A percentile compares a stretch with the other conserved stretches of the same genome.
phyloP scores from a whole-genome alignment of 92 coral and sea anemone genomes.

The Epizoanthus illoricatus region DNA sequence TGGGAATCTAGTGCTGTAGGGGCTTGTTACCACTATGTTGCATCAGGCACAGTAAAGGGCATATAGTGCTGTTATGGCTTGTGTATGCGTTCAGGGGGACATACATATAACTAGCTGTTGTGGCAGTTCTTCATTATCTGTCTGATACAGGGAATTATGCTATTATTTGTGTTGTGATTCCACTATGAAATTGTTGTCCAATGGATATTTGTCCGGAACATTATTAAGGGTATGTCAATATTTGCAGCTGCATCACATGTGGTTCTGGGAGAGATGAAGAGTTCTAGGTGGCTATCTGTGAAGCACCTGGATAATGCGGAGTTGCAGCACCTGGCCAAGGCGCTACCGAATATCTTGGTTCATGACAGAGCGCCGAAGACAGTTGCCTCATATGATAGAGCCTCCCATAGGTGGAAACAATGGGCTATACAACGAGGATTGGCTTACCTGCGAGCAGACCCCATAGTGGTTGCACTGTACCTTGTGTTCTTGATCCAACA shows the following conservation, averaged over 20 bases:
- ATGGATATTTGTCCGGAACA: not conserved
- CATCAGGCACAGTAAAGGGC: not conserved
- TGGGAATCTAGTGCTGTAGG: not conserved
- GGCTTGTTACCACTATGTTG: not conserved
- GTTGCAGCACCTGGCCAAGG: constrained; percentile 44
- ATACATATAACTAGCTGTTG: too few species aligned
- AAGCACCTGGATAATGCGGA: constrained; percentile 39
- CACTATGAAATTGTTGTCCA: not conserved
- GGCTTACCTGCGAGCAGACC: constrained; percentile 46
- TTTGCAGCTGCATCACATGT: constrained; percentile 7
- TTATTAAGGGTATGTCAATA: not conserved
- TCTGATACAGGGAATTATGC: not conserved
- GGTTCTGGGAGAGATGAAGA: not conserved
- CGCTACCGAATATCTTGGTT: constrained; percentile 49
- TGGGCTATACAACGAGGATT: constrained; percentile 45
- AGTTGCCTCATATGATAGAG: constrained; percentile 48
- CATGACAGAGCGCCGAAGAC: constrained; percentile 66
- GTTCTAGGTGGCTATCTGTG: not conserved
- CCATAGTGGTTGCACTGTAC: constrained; percentile 52
- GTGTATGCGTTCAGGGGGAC: not conserved
- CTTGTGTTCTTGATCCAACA: constrained; percentile 56
- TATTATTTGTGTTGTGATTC: not conserved
- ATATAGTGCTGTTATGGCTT: constrained; percentile 7
- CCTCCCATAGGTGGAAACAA: constrained; percentile 47
- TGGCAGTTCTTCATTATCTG: not conserved